Evolutionary conservation across 92 coral and sea anemone species (phyloP).

Genomic region (Zoanthus gigantus): DNA sequence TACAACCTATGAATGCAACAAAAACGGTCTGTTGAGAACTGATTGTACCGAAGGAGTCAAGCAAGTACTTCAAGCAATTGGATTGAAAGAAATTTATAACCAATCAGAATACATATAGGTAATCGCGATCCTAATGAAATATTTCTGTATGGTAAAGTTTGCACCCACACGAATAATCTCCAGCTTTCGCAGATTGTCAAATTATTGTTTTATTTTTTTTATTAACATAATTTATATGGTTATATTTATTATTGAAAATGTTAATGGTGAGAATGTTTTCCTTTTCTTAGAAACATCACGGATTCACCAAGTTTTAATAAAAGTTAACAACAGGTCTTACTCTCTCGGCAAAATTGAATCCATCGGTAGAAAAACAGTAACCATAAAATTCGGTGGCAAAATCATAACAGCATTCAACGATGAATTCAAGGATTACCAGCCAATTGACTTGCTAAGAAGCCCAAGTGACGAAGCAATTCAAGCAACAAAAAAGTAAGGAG

Average conservation of each 20-base stretch:
- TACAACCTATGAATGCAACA: too few species aligned
- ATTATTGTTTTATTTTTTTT: too few species aligned
- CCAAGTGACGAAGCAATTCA: constrained; percentile 12
- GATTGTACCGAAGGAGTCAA: too few species aligned
- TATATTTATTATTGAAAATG: neutral
- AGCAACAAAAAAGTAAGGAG: neutral
- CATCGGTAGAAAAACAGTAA: constrained; percentile 11
- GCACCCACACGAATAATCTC: too few species aligned
- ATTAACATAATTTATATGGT: too few species aligned
- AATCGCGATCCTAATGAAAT: too few species aligned
- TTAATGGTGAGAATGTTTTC: neutral
- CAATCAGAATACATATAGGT: too few species aligned
- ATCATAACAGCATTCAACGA: neutral
- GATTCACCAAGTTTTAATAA: constrained; percentile 12
- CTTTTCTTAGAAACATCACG: neutral
- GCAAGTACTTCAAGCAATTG: too few species aligned
- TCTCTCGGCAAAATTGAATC: neutral
- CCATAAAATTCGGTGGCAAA: neutral
- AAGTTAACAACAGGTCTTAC: neutral
- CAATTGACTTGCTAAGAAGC: constrained; percentile 7
- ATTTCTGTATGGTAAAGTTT: too few species aligned
- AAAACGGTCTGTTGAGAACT: too few species aligned
- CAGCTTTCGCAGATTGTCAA: too few species aligned
- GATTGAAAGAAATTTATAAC: too few species aligned
- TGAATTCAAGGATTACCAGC: constrained; percentile 21